Base-by-base conservation (phyloP, 1,140 invertebrate genomes). In the Drosophila punjabiensis region DNA sequence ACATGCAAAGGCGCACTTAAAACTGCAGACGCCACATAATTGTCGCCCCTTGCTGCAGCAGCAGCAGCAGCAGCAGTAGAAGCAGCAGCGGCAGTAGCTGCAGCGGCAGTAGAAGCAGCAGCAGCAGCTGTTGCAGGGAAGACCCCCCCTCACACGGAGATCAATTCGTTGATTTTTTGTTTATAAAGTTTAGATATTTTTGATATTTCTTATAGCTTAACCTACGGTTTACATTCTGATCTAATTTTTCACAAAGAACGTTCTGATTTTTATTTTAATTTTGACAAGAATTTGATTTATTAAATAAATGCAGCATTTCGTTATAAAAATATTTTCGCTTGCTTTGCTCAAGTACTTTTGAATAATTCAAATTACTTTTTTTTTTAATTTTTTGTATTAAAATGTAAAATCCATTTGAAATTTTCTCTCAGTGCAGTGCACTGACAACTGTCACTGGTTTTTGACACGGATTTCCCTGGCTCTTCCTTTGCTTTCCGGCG, bases 11-110 rank as follows among this genome's bases (percentile, higher is more conserved):
- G 76, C 79, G 86, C 86, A 90, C 86, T 90, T 90, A 90, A 86
- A 90, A 90, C 66, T 89, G 87, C 86, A 89, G 82, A 90, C 86
- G 87, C 87, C 82, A 89, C 86, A 90, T 90, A 90, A 86, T 86
- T 86, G 82, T 82, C 66, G 79, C 66, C 73, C 66, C 66, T 47
- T 48, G 11, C 59, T 41, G 70, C 66, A 50, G 62, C 77, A 70
- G 47, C 63, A 56, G 16, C 33, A 47, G 62, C 45, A 60, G 56
- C 47, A 76, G 58, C 67, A 62, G 30, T 63, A 60, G 47, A 24
- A 61, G 24, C 9, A 37, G 43, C 37, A 18, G 33, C 4, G 8
- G 24, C 45, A 30, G 11, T 37, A 30, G 24, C 37, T 16, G 33
- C 4, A 11, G 24, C 45, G 18, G 11, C 43, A 30, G n/a, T n/a